A percentile compares a stretch with the other conserved stretches of the same genome.
These are phyloP conservation scores for Acrocyrtus sp. DNA, from an alignment of 2,888 invertebrate species.

Conservation along the genomic window DNA sequence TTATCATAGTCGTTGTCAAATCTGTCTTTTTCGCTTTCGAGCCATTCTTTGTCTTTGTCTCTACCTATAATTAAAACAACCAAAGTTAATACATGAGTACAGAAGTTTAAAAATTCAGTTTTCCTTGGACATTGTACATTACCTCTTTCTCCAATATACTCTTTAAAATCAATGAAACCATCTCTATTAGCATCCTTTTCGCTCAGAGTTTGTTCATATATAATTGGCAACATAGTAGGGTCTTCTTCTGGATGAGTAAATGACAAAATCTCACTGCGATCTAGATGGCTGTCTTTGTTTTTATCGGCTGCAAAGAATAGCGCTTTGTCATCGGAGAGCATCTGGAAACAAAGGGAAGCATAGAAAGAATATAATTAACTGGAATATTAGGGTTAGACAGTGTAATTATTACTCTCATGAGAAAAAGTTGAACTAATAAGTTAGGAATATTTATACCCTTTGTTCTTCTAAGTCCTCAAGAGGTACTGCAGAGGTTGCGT, in stretches of 20 bases:
- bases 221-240: constrained; percentile 82
- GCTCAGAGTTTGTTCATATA: constrained; percentile 75
- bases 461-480: constrained; percentile 63
- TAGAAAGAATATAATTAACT: too few relatives aligned
- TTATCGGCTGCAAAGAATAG: constrained; percentile 89
- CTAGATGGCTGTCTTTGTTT: constrained; percentile 81
- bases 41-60: constrained; percentile 79
- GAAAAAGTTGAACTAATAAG: too few relatives aligned
- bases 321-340: constrained; percentile 78
- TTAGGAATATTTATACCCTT: too few relatives aligned
- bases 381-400: too few relatives aligned
- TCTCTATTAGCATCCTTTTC: constrained; percentile 90
- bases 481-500: constrained; percentile 63
- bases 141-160: constrained; percentile 81
- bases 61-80: constrained; percentile 68
- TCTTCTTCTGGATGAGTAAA: constrained; percentile 96
- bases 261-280: constrained; percentile 81
- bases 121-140: constrained; percentile 20
- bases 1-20: constrained; percentile 88
- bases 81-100: neutral
- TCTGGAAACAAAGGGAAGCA: constrained; percentile 62
- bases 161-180: constrained; percentile 84
- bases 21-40: constrained; percentile 79
- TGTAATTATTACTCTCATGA: too few relatives aligned
- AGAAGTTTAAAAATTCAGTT: too few relatives aligned